Base-by-base conservation (phyloP, 2,888 invertebrate species). In the Myopa testacea region DNA sequence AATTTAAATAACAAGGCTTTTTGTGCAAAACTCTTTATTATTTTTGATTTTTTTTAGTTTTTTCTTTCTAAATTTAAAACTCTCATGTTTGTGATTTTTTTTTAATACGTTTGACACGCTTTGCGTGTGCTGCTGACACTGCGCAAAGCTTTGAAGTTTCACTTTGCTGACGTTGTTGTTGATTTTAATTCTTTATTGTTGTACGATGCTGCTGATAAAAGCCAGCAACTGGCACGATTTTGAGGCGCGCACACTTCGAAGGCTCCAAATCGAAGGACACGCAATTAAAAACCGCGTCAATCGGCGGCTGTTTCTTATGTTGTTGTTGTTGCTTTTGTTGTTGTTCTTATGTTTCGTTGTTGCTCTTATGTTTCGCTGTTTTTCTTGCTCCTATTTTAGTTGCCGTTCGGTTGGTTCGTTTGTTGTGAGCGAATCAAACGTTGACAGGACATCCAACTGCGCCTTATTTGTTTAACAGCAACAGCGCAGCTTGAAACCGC, bases 301-400 rank as follows among this genome's bases (percentile, higher is more conserved):
- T 38, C 19, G 40, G 38, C 6, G 62, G 7, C 55, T 68, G 40
- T n/a, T 76, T n/a, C 38, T 76, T 65, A 19, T 65, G 7, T 71
- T 76, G 37, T 63, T 70, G 50, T 63, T 55, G 65, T 45, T 16
- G 34, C 50, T 38, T 37, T 19, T 38, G 14, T 37, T 58, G 38
- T n/a, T n/a, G n/a, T n/a, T n/a, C n/a, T n/a, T n/a, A n/a, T n/a
- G n/a, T n/a, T n/a, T n/a, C n/a, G 26, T 62, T 62, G 26, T 16
- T 62, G 26, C n/a, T n/a, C 8, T 62, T n/a, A 62, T 26, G 62
- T 26, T 3, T 84, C 78, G 78, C 77, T 70, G 63, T 69, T 60
- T 68, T 14, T 71, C 40, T 16, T 52, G 65, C 67, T 50, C 55
- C 19, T 58, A 52, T n/a, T 1, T 63, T 45, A 52, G 65, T 55